A percentile compares a stretch with the other conserved stretches of the same genome.
Evolutionary conservation across 2,797 vertebrate genomes (phyloP).

Genomic region (Pseudochirops cupreus): DNA sequence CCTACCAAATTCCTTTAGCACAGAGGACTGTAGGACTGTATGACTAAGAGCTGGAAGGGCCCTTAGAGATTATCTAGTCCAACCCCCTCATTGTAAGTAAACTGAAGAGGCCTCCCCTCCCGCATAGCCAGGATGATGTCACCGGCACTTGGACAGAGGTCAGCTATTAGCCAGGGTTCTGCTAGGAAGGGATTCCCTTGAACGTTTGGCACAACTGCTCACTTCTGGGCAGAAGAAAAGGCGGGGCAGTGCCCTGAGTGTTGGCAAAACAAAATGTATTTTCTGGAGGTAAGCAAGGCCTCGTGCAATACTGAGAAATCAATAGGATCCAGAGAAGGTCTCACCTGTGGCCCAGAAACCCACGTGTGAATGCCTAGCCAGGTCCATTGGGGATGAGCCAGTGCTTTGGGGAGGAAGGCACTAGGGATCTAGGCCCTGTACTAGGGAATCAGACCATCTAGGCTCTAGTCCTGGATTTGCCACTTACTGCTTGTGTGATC

Average conservation of each 20-base stretch:
- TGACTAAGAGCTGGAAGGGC: neutral
- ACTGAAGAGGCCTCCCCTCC: neutral
- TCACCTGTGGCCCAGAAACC: neutral
- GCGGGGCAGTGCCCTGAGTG: neutral
- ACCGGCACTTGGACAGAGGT: neutral
- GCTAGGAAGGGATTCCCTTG: neutral
- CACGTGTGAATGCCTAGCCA: neutral
- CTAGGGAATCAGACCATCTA: neutral
- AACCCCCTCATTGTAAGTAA: neutral
- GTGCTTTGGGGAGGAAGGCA: neutral
- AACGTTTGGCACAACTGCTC: neutral
- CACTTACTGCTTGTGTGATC: neutral
- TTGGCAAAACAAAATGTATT: neutral
- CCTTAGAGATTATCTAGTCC: conserved; percentile 4
- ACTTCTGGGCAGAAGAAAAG: neutral
- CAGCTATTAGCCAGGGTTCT: neutral
- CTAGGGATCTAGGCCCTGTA: neutral
- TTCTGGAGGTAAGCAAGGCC: neutral
- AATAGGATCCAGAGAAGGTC: neutral
- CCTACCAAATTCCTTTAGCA: neutral
- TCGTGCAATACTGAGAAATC: neutral
- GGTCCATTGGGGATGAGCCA: neutral
- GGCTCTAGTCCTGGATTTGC: neutral
- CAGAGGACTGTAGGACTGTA: too few relatives aligned
- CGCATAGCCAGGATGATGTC: neutral